Conservation (phyloP, 1,140 invertebrate genomes). For the Micrasema minimum region DNA sequence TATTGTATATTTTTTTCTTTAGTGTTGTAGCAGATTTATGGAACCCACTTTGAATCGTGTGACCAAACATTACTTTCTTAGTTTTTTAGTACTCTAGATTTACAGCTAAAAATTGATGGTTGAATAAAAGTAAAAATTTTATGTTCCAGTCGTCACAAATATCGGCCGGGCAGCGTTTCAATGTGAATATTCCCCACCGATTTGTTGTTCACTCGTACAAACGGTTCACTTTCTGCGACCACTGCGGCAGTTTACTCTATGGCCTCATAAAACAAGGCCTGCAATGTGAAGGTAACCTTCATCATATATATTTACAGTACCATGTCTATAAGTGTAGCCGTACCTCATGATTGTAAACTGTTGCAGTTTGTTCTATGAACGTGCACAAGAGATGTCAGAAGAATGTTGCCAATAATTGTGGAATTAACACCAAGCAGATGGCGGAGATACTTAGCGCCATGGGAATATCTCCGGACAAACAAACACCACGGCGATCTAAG, state of each 20-base stretch:
- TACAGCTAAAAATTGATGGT: too few species aligned
- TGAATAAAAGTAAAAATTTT: too few species aligned
- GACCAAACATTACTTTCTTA: too few species aligned
- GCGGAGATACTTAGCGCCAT: conserved; percentile 90
- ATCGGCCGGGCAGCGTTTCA: conserved; percentile 85
- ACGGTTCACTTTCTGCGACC: conserved; percentile 98
- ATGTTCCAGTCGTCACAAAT: conserved; percentile 56
- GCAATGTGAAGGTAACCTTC: conserved; percentile 88
- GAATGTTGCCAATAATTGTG: conserved; percentile 99
- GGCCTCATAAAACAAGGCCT: conserved; percentile 96
- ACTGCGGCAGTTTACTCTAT: conserved; percentile 92
- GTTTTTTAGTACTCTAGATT: too few species aligned
- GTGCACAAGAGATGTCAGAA: conserved; percentile 99
- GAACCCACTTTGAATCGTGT: too few species aligned
- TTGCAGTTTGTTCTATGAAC: conserved; percentile 92
- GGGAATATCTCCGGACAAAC: conserved; percentile 92
- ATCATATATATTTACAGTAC: not conserved
- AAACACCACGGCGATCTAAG: conserved; percentile 76
- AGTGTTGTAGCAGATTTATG: too few species aligned
- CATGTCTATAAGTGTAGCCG: not conserved
- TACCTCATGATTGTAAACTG: not conserved
- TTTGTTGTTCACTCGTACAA: conserved; percentile 95
- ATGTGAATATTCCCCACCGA: conserved; percentile 97
- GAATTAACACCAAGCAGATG: conserved; percentile 97
- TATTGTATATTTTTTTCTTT: too few species aligned